Evolutionary conservation across 2,888 invertebrate species (phyloP), one percentile per base, ranked within the genome.

Genomic region (Tetragonisca angustula): DNA sequence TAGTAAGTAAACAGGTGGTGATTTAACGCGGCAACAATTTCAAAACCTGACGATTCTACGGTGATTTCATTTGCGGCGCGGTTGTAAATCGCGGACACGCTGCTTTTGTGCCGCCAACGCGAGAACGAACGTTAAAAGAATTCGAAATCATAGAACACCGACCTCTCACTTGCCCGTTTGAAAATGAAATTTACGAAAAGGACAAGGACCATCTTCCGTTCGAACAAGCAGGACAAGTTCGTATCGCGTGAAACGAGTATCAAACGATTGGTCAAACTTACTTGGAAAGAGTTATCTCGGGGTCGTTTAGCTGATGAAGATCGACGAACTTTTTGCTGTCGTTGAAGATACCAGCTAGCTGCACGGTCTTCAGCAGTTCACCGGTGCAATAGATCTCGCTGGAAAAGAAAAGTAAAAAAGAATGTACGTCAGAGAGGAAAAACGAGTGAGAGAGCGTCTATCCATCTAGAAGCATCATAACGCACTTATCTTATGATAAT

Each of bases 251-350:
- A 19, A 64, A 32, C 36, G 36, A 36, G 36, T 36, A 36, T 36
- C 9, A 32, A 21, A 43, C 32, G 2, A n/a, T 54, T 52, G 68
- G 64, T 52, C 62, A 52, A 70, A 92, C 94, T 93, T 86, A 94
- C 94, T 94, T 94, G 54, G 89, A 76, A 4, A 94, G 74, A 0
- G 94, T 94, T 32, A 92, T 84, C 2, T 90, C 70, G 4, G 94
- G 93, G 70, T 93, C 93, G 64, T 94, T 78, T 9, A 89, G 72
- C 73, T 94, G 94, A 72, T 88, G 90, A 17, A 92, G 90, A 85
- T 94, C 94, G 50, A 94, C 94, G 81, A 94, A 94, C n/a, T 91
- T 91, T 81, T 94, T 94, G 87, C 94, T 94, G 85, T 94, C 94
- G 4, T 89, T 85, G 79, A 88, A 94, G 27, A 94, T 65, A 36